Percentiles rank a stretch among this genome's conserved stretches.
These are phyloP conservation scores for Heliconius ethilla DNA, from an alignment of 2,888 invertebrate species.

Conservation along the genomic window DNA sequence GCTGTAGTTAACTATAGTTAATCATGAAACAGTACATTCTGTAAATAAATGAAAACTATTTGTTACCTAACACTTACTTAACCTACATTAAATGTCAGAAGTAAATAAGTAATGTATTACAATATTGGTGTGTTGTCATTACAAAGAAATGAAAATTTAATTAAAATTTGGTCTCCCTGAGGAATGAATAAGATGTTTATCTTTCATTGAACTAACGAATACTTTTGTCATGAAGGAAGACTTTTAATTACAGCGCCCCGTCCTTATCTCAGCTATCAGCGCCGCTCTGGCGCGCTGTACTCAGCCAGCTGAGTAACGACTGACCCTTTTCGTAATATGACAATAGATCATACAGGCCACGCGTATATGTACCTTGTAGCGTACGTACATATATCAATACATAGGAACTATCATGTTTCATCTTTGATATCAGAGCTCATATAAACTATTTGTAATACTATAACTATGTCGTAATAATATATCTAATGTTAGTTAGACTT, in stretches of 20 bases:
- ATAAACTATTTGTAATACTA: too few species aligned
- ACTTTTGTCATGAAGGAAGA: background rate
- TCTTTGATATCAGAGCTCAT: background rate
- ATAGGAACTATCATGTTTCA: background rate
- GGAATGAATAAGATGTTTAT: background rate
- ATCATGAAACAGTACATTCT: too few species aligned
- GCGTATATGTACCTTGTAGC: background rate
- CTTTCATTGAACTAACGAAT: background rate
- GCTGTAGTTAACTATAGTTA: too few species aligned
- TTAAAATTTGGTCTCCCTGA: background rate
- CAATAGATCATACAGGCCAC: background rate
- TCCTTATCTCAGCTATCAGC: background rate
- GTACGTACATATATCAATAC: background rate
- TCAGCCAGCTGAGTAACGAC: background rate
- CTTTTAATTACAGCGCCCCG: background rate
- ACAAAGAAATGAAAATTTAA: background rate
- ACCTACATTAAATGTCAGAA: background rate
- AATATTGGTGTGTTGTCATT: background rate
- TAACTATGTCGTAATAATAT: too few species aligned
- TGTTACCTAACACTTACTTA: too few species aligned
- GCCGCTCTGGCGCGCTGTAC: background rate
- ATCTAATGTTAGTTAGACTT: too few species aligned
- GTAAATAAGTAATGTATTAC: background rate
- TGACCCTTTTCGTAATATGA: conserved; percentile 5
- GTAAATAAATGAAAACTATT: too few species aligned